Evolutionary conservation across 2,888 invertebrate genomes (phyloP), one percentile per base, ranked within the genome.

Genomic region (Tolmerus cingulatus): DNA sequence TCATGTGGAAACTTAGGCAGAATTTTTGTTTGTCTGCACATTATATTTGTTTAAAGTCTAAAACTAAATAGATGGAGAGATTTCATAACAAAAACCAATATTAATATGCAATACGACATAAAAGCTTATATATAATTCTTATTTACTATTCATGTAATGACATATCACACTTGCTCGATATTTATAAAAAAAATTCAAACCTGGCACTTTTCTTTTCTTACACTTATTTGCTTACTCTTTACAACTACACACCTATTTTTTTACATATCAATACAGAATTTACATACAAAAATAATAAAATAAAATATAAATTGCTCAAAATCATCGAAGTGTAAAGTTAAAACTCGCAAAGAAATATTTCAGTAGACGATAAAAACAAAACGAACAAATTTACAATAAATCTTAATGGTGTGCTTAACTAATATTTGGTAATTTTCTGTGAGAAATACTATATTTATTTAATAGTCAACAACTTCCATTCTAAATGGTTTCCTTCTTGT

Each of bases 391-490:
- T 46, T 46, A 40, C 40, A 74, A 43, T 43, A 55, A 85, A 43
- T 74, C 43, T 37, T 66, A 19, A 40, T 43, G 66, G 12, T 84
- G 66, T 23, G 37, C 43, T 85, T 30, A 85, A 55, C 19, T 85
- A 85, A 74, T 74, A 46, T 74, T 74, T 74, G 66, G 74, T 74
- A 74, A 19, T 74, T 85, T 85, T 43, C 51, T 23, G 19, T 77
- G 51, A 34, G 77, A 34, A 27, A 40, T 77, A 51, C 51, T 51
- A 77, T 51, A 57, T 88, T 88, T 86, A 89, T 89, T 93, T 92
- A 94, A 92, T 93, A 93, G 90, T 94, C 93, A 91, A 94, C 93
- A 89, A 94, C 93, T 92, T 94, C 94, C 94, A 94, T 94, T 91
- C 93, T 93, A 90, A 94, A 94, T 88, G 93, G 92, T 91, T 93